A percentile compares a stretch with the other conserved stretches of the same genome.
Evolutionary conservation across 2,797 vertebrate genomes (phyloP).

Genomic region (Catostomus latipinnis): DNA sequence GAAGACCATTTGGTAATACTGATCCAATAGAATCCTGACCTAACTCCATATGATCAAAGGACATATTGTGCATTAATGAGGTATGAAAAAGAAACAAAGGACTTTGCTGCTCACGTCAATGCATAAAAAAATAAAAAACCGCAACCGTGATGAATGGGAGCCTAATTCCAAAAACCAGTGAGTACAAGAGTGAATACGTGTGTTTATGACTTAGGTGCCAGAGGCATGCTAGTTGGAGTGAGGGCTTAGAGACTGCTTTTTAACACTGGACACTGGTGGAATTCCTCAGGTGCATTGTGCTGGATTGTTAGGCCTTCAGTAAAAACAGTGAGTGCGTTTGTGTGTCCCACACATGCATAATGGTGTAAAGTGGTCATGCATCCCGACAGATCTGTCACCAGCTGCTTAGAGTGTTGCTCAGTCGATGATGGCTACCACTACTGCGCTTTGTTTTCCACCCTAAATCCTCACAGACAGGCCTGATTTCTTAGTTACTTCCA

Average conservation of each 20-base stretch:
- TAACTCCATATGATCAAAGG: slow-evolving; percentile 24
- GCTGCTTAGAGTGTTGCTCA: slow-evolving; percentile 72
- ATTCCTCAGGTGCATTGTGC: slow-evolving; percentile 72
- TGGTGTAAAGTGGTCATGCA: slow-evolving; percentile 78
- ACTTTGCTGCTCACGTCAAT: neutral
- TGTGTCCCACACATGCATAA: slow-evolving; percentile 55
- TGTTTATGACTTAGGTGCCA: slow-evolving; percentile 44
- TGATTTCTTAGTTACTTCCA: slow-evolving; percentile 65
- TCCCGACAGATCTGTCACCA: slow-evolving; percentile 77
- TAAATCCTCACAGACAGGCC: slow-evolving; percentile 67
- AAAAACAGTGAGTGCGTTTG: slow-evolving; percentile 68
- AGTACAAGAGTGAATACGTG: slow-evolving; percentile 29
- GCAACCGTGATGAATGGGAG: neutral
- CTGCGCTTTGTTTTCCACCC: slow-evolving; percentile 73
- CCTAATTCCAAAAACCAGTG: neutral
- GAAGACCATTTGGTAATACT: neutral
- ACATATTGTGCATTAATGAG: neutral
- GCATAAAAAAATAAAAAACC: neutral
- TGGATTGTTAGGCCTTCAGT: slow-evolving; percentile 64
- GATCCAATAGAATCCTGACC: neutral
- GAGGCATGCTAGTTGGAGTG: slow-evolving; percentile 39
- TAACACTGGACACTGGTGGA: slow-evolving; percentile 72
- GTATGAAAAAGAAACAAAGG: neutral
- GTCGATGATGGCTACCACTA: slow-evolving; percentile 74
- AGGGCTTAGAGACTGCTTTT: slow-evolving; percentile 63